Evolutionary conservation across 2,888 invertebrate species (phyloP), one percentile per base, ranked within the genome.

Genomic region (Drosophila longiperda): DNA sequence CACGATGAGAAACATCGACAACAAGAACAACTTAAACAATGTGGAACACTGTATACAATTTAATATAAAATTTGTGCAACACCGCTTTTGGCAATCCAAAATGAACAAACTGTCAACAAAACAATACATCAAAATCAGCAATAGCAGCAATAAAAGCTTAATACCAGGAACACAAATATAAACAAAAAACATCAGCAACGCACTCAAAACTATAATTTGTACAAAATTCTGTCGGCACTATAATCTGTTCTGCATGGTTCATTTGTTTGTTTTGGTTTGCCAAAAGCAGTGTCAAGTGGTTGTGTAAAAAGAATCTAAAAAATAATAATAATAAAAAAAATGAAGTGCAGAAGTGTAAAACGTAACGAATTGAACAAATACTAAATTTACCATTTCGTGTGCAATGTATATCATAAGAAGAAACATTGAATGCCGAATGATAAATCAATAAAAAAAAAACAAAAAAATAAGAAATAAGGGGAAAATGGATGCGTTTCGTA

Each of bases 241-340:
- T 55, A 55, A 29, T n/a, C 50, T 9, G 20, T 42, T 54, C 33
- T 65, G 50, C 34, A 40, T 23, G 32, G 12, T 20, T 32, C 20
- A 11, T 38, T 32, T 45, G 40, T 49, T 59, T 54, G 26, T 29
- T 52, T 66, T 77, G 81, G 77, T 78, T 88, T 88, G 89, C 83
- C 87, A 81, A 83, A 74, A 76, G 76, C 50, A 54, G 76, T 79
- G 76, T 79, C 60, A 60, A 65, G 78, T 87, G 89, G 85, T 85
- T 82, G 84, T 82, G 87, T 80, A 58, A 53, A 60, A 75, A 78
- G 17, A 73, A 78, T 67, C 29, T 45, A 52, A 66, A 73, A 40
- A 48, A 52, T 61, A 61, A 60, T 52, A 45, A 60, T 58, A 75
- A 54, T n/a, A 38, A 50, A 66, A 60, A 64, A 53, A 48, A 53